phyloP scores from a whole-genome alignment of 2,113 vertebrate species.

The Vidua macroura region DNA sequence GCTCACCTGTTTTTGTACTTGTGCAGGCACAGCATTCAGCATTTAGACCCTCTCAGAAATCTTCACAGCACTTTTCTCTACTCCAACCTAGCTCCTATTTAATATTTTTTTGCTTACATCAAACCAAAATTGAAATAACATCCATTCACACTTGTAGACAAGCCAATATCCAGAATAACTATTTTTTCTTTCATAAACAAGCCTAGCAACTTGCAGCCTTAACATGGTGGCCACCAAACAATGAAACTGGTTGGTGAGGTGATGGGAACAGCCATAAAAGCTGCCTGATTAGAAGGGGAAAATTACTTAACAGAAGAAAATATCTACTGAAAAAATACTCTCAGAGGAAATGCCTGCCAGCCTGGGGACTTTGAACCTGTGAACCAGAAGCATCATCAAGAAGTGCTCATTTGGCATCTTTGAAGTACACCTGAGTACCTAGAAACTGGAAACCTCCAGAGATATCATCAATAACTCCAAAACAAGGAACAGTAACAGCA shows the following conservation, averaged over 20 bases:
- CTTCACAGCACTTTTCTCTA: background rate
- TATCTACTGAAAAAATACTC: background rate
- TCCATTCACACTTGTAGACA: background rate
- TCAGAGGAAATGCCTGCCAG: background rate
- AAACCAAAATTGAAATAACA: background rate
- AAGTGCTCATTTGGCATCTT: background rate
- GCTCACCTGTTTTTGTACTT: background rate
- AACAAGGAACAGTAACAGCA: background rate
- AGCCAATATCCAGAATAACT: background rate
- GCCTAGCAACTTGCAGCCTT: background rate
- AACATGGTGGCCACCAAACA: background rate
- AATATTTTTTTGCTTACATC: background rate
- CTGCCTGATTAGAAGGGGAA: background rate
- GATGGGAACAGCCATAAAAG: background rate
- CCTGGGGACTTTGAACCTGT: background rate
- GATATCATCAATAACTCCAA: background rate
- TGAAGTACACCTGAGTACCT: background rate
- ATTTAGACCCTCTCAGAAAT: background rate
- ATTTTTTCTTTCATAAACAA: background rate
- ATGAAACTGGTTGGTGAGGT: background rate
- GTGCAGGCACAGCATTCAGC: background rate
- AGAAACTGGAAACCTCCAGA: background rate
- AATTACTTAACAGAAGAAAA: background rate
- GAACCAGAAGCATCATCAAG: background rate
- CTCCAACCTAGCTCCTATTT: background rate